These are phyloP conservation scores for Pterophyllum scalare DNA, from an alignment of 2,113 vertebrate genomes.

Conservation along the genomic window DNA sequence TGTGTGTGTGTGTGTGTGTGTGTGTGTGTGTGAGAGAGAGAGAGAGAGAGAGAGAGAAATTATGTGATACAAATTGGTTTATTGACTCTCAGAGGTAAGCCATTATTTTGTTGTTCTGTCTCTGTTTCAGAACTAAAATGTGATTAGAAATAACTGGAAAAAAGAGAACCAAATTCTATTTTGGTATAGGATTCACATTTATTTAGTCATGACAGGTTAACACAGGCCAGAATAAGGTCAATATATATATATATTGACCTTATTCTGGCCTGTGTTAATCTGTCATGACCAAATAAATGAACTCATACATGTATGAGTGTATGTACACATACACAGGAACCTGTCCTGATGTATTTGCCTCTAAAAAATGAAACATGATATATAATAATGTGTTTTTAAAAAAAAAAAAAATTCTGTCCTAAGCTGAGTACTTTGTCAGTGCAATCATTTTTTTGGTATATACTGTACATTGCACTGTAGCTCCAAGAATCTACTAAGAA, in stretches of 20 bases:
- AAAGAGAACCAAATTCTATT: constrained; percentile 18
- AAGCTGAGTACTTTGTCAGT: not conserved
- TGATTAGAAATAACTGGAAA: constrained; percentile 16
- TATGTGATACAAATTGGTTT: constrained; percentile 16
- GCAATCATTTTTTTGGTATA: not conserved
- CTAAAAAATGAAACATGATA: constrained; percentile 1
- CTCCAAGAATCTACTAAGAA: not conserved
- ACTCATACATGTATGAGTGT: too few relatives aligned
- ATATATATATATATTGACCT: too few relatives aligned
- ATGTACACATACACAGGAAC: too few relatives aligned
- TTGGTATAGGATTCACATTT: not conserved
- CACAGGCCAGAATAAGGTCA: not conserved
- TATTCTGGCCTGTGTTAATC: too few relatives aligned
- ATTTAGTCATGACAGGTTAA: not conserved
- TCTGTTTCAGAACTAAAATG: constrained; percentile 35
- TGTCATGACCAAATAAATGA: too few relatives aligned
- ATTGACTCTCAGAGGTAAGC: constrained; percentile 33
- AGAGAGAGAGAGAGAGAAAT: not conserved
- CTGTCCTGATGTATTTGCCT: not conserved
- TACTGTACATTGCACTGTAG: not conserved
- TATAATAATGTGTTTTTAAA: too few relatives aligned
- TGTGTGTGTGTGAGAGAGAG: too few relatives aligned
- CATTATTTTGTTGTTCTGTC: constrained; percentile 22
- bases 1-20: too few relatives aligned
- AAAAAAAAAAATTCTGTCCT: not conserved